Conservation (phyloP, 1,140 invertebrate species). For the Lordiphosa collinella region DNA sequence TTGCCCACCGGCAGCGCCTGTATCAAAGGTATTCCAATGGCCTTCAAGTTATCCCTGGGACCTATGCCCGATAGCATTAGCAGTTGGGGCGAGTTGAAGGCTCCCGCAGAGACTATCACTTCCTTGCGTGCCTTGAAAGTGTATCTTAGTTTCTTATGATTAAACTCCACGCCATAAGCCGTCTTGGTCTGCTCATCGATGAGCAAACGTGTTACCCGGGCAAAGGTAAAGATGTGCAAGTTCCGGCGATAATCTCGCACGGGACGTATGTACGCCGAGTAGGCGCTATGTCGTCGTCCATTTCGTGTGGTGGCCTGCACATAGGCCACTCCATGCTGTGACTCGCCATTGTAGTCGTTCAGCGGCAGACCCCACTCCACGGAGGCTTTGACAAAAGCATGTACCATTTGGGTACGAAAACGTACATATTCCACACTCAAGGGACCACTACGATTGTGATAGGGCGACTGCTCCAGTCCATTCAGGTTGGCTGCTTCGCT, state of each 20-base stretch:
- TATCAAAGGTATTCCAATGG: slow-evolving; percentile 84
- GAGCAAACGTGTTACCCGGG: slow-evolving; percentile 83
- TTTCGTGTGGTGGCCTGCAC: slow-evolving; percentile 84
- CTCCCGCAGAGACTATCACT: slow-evolving; percentile 86
- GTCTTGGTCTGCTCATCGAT: slow-evolving; percentile 82
- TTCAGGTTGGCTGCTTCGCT: slow-evolving; percentile 82
- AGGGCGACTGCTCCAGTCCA: slow-evolving; percentile 80
- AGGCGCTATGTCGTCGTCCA: slow-evolving; percentile 81
- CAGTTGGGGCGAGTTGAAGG: slow-evolving; percentile 89
- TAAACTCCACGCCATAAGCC: slow-evolving; percentile 84
- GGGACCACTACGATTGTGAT: slow-evolving; percentile 82
- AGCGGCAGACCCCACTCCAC: slow-evolving; percentile 82
- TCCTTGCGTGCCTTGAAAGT: slow-evolving; percentile 84
- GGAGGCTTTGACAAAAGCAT: slow-evolving; percentile 84
- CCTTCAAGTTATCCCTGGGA: slow-evolving; percentile 83
- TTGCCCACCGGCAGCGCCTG: slow-evolving; percentile 86
- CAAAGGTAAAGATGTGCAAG: slow-evolving; percentile 82
- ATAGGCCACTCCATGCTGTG: slow-evolving; percentile 83
- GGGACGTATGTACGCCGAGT: slow-evolving; percentile 82
- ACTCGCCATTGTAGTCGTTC: slow-evolving; percentile 85
- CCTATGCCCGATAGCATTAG: slow-evolving; percentile 91
- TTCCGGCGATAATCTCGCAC: slow-evolving; percentile 83
- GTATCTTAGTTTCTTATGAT: slow-evolving; percentile 79
- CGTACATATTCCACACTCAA: slow-evolving; percentile 82
- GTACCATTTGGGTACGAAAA: slow-evolving; percentile 81